phyloP scores from a whole-genome alignment of 1,140 invertebrate genomes.

The Tribolium castaneum region DNA sequence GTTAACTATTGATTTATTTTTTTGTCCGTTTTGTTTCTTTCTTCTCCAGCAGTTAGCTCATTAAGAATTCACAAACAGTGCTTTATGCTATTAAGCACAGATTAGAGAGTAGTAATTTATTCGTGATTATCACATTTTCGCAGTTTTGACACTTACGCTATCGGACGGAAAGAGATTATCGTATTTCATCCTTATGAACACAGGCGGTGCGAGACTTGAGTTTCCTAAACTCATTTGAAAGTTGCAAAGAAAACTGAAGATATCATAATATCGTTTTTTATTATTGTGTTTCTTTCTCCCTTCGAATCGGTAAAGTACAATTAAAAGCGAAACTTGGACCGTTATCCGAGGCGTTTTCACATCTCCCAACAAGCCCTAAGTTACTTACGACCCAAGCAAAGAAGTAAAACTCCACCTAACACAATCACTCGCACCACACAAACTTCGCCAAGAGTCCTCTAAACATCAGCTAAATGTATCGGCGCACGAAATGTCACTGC shows the following conservation, averaged over 20 bases:
- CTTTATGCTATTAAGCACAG: background rate
- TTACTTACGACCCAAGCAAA: background rate
- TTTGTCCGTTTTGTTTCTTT: background rate
- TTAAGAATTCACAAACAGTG: conserved; percentile 15
- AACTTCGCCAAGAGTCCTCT: background rate
- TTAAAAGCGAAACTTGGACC: background rate
- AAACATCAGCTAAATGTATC: background rate
- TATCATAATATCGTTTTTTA: background rate
- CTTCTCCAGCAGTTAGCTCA: background rate
- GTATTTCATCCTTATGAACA: conserved; percentile 3
- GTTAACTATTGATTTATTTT: background rate
- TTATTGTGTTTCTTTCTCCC: background rate
- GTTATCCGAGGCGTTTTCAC: background rate
- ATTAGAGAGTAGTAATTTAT: conserved; percentile 15
- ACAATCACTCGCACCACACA: conserved; percentile 16
- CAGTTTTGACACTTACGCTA: conserved; percentile 20
- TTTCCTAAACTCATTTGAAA: background rate
- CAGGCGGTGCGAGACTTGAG: too few relatives aligned
- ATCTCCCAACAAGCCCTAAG: background rate
- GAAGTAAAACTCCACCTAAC: background rate
- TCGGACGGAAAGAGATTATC: background rate
- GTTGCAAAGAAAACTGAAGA: background rate
- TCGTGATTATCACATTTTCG: background rate
- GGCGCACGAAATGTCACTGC: background rate
- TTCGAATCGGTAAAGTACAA: background rate